A percentile compares a stretch with the other conserved stretches of the same genome.
Conservation (phyloP, 1,140 invertebrate genomes). For the Conopomorpha cramerella region DNA sequence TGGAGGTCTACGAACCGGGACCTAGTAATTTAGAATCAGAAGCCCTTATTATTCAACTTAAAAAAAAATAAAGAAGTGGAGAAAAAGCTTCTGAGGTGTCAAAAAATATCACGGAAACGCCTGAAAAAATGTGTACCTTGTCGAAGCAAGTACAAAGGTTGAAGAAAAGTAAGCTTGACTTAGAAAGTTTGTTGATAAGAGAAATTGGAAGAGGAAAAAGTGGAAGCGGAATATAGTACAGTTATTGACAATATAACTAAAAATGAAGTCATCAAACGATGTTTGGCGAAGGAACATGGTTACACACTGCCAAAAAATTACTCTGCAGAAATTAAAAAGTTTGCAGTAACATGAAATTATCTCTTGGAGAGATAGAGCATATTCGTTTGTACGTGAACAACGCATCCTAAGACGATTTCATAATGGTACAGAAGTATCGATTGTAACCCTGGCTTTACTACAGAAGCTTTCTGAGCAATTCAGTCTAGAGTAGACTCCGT, state of each 20-base stretch:
- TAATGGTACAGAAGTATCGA: slow-evolving; percentile 8
- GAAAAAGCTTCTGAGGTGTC: too few relatives aligned
- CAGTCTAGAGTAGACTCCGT: background rate
- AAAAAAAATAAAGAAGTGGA: too few relatives aligned
- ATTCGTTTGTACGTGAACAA: slow-evolving; percentile 6
- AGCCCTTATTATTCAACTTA: too few relatives aligned
- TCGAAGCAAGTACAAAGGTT: too few relatives aligned
- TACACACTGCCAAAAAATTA: slow-evolving; percentile 3
- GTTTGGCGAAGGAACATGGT: slow-evolving; percentile 3
- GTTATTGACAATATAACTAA: slow-evolving; percentile 1
- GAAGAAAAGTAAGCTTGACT: too few relatives aligned
- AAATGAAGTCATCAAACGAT: slow-evolving; percentile 3
- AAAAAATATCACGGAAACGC: too few relatives aligned
- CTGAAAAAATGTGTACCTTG: too few relatives aligned
- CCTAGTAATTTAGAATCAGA: too few relatives aligned
- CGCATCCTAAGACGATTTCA: slow-evolving; percentile 8
- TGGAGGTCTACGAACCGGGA: too few relatives aligned
- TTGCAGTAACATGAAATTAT: slow-evolving; percentile 9
- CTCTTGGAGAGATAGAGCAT: slow-evolving; percentile 8
- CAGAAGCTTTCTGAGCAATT: slow-evolving; percentile 8
- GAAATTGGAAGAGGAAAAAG: slow-evolving; percentile 1
- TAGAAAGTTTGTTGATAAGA: too few relatives aligned
- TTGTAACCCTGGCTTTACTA: slow-evolving; percentile 9
- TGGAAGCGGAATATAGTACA: slow-evolving; percentile 1
- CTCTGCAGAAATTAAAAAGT: slow-evolving; percentile 4